phyloP scores from a whole-genome alignment of 2,113 vertebrate species.

The Acanthisitta chloris region DNA sequence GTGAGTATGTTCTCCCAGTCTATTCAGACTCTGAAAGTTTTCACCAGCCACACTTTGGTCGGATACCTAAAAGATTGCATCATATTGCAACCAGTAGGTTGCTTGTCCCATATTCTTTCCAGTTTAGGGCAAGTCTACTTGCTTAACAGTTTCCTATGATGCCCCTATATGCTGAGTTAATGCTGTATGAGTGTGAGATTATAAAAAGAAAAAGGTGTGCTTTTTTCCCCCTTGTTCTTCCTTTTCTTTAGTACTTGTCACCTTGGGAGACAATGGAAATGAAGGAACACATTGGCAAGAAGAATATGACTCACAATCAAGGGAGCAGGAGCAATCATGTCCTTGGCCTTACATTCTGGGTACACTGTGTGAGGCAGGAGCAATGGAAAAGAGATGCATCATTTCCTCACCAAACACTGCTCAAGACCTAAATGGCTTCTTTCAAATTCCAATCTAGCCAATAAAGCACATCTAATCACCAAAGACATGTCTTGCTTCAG shows the following conservation, averaged over 20 bases:
- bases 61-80: not conserved
- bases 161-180: not conserved
- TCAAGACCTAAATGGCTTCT: not conserved
- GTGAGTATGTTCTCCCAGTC: not conserved
- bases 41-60: not conserved
- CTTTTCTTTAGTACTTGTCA: not conserved
- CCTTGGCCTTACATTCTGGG: not conserved
- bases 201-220: not conserved
- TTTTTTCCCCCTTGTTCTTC: not conserved
- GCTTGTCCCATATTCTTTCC: not conserved
- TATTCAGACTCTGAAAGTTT: not conserved
- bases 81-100: not conserved
- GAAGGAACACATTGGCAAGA: not conserved
- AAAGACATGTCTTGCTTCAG: not conserved
- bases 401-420: not conserved
- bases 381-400: not conserved
- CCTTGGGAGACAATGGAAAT: slow-evolving; percentile 16
- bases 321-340: not conserved
- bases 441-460: not conserved
- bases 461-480: not conserved
- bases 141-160: not conserved
- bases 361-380: not conserved
- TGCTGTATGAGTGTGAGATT: not conserved
- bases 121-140: not conserved
- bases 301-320: not conserved